phyloP scores from a whole-genome alignment of 2,888 invertebrate genomes.

The Fabriciana adippe region DNA sequence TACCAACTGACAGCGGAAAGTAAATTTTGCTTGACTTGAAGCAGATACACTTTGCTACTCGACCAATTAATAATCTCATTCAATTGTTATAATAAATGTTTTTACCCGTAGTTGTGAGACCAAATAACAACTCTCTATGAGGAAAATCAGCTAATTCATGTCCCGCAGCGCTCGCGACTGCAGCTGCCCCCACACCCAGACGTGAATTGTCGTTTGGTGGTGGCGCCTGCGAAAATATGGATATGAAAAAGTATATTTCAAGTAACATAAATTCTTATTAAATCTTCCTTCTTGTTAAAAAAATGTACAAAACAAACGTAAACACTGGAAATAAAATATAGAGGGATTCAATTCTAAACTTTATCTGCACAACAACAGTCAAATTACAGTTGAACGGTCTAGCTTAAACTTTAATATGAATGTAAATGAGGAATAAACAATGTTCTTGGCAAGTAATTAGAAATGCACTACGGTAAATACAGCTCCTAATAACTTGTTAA shows the following conservation, averaged over 20 bases:
- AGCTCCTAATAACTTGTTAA: slow-evolving; percentile 14
- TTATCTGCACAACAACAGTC: slow-evolving; percentile 14
- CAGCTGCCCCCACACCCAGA: slow-evolving; percentile 81
- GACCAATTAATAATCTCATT: background rate
- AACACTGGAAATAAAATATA: background rate
- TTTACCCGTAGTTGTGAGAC: slow-evolving; percentile 87
- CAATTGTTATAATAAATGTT: background rate
- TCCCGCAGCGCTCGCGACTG: slow-evolving; percentile 87
- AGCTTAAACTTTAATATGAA: slow-evolving; percentile 22
- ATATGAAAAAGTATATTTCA: background rate
- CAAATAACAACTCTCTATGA: slow-evolving; percentile 91
- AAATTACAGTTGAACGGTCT: slow-evolving; percentile 10
- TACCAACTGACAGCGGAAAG: no score
- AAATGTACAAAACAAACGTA: background rate
- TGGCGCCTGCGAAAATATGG: slow-evolving; percentile 62
- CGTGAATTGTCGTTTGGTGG: slow-evolving; percentile 80
- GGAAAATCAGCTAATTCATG: slow-evolving; percentile 92
- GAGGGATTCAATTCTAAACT: background rate
- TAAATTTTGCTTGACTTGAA: no score
- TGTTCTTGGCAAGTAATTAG: slow-evolving; percentile 14
- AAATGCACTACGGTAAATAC: slow-evolving; percentile 13
- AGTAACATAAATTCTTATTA: background rate
- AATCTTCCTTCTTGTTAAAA: background rate
- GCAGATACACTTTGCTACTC: no score
- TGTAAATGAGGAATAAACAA: slow-evolving; percentile 21